phyloP scores from a whole-genome alignment of 2,888 invertebrate genomes.

The Limnephilus marmoratus region DNA sequence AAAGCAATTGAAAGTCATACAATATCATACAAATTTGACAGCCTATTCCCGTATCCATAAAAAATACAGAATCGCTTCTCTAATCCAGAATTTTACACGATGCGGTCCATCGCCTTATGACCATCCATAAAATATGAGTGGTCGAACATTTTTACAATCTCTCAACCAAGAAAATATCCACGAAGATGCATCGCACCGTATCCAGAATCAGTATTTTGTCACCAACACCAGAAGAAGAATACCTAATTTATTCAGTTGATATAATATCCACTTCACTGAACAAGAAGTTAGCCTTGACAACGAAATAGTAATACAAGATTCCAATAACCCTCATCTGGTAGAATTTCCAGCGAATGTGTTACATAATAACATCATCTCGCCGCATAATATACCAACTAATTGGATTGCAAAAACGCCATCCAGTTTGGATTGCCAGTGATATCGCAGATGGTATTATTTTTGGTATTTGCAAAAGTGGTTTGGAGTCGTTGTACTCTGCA shows the following conservation, averaged over 20 bases:
- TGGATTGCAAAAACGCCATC: slow-evolving; percentile 32
- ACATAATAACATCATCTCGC: slow-evolving; percentile 25
- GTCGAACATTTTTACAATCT: not conserved
- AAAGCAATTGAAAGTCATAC: too few relatives aligned
- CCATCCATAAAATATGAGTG: not conserved
- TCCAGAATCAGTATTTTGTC: not conserved
- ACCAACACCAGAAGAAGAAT: not conserved
- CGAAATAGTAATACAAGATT: slow-evolving; percentile 10
- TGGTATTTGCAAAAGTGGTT: not conserved
- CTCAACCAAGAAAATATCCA: not conserved
- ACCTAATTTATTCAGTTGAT: not conserved
- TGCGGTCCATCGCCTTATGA: too few relatives aligned
- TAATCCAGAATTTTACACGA: too few relatives aligned
- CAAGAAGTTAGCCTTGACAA: slow-evolving; percentile 23
- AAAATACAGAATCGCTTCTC: too few relatives aligned
- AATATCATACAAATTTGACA: too few relatives aligned
- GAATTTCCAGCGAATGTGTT: slow-evolving; percentile 6
- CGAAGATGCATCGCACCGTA: not conserved
- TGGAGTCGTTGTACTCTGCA: slow-evolving; percentile 16
- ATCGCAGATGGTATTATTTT: not conserved
- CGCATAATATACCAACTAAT: slow-evolving; percentile 51
- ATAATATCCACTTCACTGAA: not conserved
- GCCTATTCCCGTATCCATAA: too few relatives aligned
- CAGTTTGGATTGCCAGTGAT: slow-evolving; percentile 14
- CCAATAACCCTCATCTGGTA: not conserved